A percentile compares a stretch with the other conserved stretches of the same genome.
These are phyloP conservation scores for Prunella fulvescens DNA, from an alignment of 2,113 vertebrate species.

Conservation along the genomic window DNA sequence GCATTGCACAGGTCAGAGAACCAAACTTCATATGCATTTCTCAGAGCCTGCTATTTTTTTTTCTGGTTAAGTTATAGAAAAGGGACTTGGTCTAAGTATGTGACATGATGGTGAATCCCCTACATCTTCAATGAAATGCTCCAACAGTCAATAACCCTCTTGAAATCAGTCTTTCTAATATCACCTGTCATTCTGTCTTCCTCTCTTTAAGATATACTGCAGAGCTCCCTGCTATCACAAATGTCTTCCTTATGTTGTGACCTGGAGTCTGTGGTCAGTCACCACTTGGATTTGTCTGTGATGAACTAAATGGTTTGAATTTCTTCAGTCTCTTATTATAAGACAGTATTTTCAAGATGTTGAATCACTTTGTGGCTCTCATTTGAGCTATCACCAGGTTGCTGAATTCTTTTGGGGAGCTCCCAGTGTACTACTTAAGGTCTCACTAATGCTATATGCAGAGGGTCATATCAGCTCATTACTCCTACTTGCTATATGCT, in stretches of 20 bases:
- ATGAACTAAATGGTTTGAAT: not conserved
- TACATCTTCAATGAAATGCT: not conserved
- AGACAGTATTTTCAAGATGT: not conserved
- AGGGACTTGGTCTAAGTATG: not conserved
- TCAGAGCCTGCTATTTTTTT: not conserved
- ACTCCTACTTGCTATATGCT: not conserved
- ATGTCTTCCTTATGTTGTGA: conserved; percentile 12
- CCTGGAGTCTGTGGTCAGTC: conserved; percentile 4
- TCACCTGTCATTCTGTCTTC: not conserved
- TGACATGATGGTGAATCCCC: not conserved
- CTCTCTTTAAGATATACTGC: not conserved
- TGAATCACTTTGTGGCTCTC: conserved; percentile 14
- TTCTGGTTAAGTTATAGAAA: not conserved
- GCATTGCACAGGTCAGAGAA: not conserved
- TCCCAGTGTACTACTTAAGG: not conserved
- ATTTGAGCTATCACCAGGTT: not conserved
- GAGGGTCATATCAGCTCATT: conserved; percentile 1
- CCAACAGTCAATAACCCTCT: not conserved
- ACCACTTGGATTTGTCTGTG: conserved; percentile 21
- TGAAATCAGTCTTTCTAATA: not conserved
- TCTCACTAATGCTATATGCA: conserved; percentile 3
- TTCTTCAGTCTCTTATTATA: not conserved
- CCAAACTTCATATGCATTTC: not conserved
- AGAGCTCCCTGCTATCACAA: not conserved
- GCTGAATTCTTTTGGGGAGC: not conserved